Conservation (phyloP, 2,113 vertebrate genomes). For the Oryzias celebensis region DNA sequence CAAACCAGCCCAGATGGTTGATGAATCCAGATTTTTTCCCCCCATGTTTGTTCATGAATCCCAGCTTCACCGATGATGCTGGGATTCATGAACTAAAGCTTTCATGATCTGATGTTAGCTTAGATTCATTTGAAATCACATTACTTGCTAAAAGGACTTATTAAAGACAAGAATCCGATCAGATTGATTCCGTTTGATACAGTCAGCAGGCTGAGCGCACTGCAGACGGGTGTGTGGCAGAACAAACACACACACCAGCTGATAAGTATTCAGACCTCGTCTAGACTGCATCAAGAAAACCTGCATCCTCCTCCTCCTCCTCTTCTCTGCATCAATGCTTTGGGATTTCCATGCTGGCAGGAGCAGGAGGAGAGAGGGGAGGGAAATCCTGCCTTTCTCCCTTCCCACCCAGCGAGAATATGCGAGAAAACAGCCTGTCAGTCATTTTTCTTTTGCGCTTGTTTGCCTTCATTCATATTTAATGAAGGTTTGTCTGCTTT, state of each 20-base stretch:
- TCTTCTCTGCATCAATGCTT: conserved; percentile 31
- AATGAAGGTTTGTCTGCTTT: neutral
- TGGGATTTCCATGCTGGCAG: conserved; percentile 27
- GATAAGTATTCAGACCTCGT: conserved; percentile 72
- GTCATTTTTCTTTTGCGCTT: neutral
- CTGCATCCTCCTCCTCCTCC: neutral
- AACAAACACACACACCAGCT: conserved; percentile 20
- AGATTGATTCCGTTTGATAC: too few relatives aligned
- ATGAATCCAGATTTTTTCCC: too few relatives aligned
- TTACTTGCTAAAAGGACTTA: too few relatives aligned
- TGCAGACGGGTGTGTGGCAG: too few relatives aligned
- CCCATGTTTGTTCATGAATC: too few relatives aligned
- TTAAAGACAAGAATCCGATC: too few relatives aligned
- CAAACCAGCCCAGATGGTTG: too few relatives aligned
- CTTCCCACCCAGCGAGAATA: conserved; percentile 11
- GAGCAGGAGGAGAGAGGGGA: conserved; percentile 7
- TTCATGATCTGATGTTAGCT: too few relatives aligned
- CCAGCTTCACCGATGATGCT: too few relatives aligned
- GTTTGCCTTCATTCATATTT: neutral
- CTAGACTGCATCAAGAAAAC: conserved; percentile 70
- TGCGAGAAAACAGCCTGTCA: conserved; percentile 22
- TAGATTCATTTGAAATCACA: too few relatives aligned
- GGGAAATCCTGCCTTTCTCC: conserved; percentile 26
- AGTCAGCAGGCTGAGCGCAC: too few relatives aligned
- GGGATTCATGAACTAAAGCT: too few relatives aligned